Evolutionary conservation across 1,140 invertebrate genomes (phyloP), one percentile per base, ranked within the genome.

Genomic region (Gryon sp.): DNA sequence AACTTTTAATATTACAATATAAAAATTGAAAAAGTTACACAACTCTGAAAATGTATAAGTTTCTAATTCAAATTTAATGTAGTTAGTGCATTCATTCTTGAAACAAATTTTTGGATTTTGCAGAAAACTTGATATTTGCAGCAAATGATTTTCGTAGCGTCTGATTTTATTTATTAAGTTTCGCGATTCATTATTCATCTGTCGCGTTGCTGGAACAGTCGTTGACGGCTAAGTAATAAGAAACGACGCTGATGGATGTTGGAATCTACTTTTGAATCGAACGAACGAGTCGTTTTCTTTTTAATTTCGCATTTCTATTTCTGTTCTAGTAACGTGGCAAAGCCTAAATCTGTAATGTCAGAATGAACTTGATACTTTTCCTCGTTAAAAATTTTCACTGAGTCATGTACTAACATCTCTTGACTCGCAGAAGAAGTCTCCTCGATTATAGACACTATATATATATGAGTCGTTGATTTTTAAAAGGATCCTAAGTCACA

Each of bases 291-390:
- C 14, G 46, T 28, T 12, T 53, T 40, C 41, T 38, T 69, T 69
- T 14, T 48, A 26, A 24, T 45, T 45, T 22, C 26, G 20, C 22
- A 12, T 6, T 57, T 59, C 65, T 69, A 69, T 69, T 69, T 69
- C 34, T 34, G 53, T 50, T 50, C 52, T 16, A 65, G 18, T 45
- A 32, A 34, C 46, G 45, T 63, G 30, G 40, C 63, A 57, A 57
- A 68, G 53, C 45, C 45, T 41, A 50, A 59, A 52, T 50, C 52
- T 16, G 30, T 46, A 36, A 38, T 41, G 52, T 69, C 53, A 52
- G 50, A 50, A 43, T 69, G 41, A 59, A 69, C 52, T 43, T 46
- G 40, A 46, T 66, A 55, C 48, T 57, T 45, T 68, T 46, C 52
- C 1, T n/a, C 6, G 26, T 4, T 24, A 7, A 12, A 34, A 9